Base-by-base conservation (phyloP, 2,113 vertebrate species). In the Catharus fuscescens region DNA sequence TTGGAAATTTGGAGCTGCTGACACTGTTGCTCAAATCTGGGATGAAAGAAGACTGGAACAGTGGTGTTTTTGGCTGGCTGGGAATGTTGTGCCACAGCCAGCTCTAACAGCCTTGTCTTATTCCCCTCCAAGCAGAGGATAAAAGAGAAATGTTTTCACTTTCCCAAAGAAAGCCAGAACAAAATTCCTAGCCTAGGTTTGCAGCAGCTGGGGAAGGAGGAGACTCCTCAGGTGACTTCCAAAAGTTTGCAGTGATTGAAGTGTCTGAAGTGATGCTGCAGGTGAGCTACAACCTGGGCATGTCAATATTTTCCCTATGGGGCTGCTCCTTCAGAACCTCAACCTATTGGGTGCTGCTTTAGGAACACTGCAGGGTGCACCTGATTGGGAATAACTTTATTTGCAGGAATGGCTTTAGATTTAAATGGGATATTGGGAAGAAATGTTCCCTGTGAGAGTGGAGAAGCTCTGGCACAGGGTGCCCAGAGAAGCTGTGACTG, bases 1-100 rank as follows among this genome's bases (percentile, higher is more conserved):
- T 64, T 95, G 96, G 95, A 92, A 93, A 92, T 95, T 74, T 89
- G 86, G 96, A 95, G 91, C 93, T 89, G 76, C 91, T 96, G 57
- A 91, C 67, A 12, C 56, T 92, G 88, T 83, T 97, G 93, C 92
- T 95, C 83, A 95, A 95, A 95, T 87, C 85, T 65, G 86, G 88
- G 93, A 95, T 95, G 94, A 96, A 95, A 97, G 89, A 79, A 81
- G 48, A 18, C 80, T 92, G 83, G 72, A 92, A 64, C 80, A 69
- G 88, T 89, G 94, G 66, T 95, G 87, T 52, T 95, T 95, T 95
- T 93, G 91, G 95, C 91, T 86, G 95, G 36, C 80, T 60, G 73
- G 86, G 92, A 78, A 74, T 81, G 59, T 62, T 91, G 91, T 84
- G 23, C 81, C 2, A 45, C 92, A 95, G 92, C 95, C 96, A 97